Evolutionary conservation across 1,140 invertebrate genomes (phyloP).

Genomic region (Lepidurus arcticus): DNA sequence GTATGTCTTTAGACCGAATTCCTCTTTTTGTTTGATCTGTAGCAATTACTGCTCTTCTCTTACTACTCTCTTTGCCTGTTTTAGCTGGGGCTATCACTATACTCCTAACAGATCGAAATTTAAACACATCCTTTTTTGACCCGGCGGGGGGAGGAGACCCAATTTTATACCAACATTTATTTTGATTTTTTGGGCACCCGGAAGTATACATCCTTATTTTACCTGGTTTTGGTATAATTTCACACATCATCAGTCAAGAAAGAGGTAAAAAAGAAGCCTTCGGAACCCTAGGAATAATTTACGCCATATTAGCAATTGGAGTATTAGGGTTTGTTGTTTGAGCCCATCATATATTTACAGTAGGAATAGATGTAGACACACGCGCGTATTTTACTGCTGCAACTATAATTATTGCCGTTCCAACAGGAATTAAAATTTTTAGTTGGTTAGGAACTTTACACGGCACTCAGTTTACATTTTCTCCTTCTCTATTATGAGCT

Average conservation of each 20-base stretch:
- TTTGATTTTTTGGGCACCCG: no score
- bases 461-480: slow-evolving; percentile 50
- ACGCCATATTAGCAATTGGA: slow-evolving; percentile 45
- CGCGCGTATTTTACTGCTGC: slow-evolving; percentile 65
- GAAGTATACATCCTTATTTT: no score
- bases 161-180: slow-evolving; percentile 51
- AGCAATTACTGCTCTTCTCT: slow-evolving; percentile 44
- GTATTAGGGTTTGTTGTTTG: slow-evolving; percentile 61
- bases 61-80: slow-evolving; percentile 55
- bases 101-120: slow-evolving; percentile 53
- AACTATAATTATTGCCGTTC: slow-evolving; percentile 66
- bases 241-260: slow-evolving; percentile 40
- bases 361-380: slow-evolving; percentile 65
- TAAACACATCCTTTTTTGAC: slow-evolving; percentile 49
- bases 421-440: slow-evolving; percentile 62
- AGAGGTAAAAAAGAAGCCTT: slow-evolving; percentile 43
- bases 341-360: slow-evolving; percentile 65
- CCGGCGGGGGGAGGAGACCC: neutral
- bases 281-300: slow-evolving; percentile 44
- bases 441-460: slow-evolving; percentile 55
- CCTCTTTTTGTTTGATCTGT: slow-evolving; percentile 47
- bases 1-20: no score
- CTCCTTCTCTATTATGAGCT: slow-evolving; percentile 53
- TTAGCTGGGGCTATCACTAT: slow-evolving; percentile 67
- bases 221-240: no score